Percentiles rank a stretch among this genome's conserved stretches.
Evolutionary conservation across 2,888 invertebrate genomes (phyloP).

Genomic region (Chydorus sphaericus): DNA sequence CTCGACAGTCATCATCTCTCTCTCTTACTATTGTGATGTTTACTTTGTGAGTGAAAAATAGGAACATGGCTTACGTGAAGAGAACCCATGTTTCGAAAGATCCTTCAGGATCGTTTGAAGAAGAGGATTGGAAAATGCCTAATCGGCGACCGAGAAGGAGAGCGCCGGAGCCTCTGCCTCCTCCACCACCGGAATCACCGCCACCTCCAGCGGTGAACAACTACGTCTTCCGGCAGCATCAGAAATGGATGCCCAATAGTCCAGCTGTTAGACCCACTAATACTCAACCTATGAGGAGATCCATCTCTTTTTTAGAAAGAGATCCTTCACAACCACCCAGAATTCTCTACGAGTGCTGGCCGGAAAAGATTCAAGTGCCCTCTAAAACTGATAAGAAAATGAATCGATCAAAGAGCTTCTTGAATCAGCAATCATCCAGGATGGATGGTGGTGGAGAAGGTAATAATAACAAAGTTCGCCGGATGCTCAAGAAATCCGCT

Average conservation of each 20-base stretch:
- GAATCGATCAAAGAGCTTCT: conserved; percentile 1
- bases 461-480: neutral
- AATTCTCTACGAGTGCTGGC: too few relatives aligned
- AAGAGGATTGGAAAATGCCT: neutral
- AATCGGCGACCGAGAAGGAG: too few relatives aligned
- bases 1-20: neutral
- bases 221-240: neutral
- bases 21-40: neutral
- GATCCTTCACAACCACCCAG: too few relatives aligned
- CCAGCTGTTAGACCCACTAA: too few relatives aligned
- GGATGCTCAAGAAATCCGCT: conserved; percentile 11
- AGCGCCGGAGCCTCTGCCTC: too few relatives aligned
- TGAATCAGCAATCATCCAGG: neutral
- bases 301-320: too few relatives aligned
- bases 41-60: too few relatives aligned
- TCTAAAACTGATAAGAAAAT: neutral
- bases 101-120: too few relatives aligned
- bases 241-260: neutral
- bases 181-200: neutral
- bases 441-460: neutral
- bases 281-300: neutral
- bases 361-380: too few relatives aligned
- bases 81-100: too few relatives aligned
- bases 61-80: too few relatives aligned
- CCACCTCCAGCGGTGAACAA: neutral